Evolutionary conservation across 2,797 vertebrate species (phyloP).

Genomic region (Channallabes apus): DNA sequence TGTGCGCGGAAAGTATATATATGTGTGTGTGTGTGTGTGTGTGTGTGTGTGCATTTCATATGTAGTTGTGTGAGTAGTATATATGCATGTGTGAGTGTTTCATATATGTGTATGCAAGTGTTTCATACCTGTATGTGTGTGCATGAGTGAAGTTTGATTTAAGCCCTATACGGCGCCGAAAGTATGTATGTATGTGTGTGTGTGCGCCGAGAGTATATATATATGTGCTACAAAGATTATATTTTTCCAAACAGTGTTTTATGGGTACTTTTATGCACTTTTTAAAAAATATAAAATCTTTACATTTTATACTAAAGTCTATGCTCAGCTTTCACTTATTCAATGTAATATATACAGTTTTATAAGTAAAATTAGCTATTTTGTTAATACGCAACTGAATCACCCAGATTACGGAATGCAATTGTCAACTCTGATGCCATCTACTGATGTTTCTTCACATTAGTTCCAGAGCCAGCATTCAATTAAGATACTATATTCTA

Average conservation of each 20-base stretch:
- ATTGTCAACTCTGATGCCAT: neutral
- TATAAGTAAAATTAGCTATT: neutral
- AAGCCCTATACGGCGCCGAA: no score
- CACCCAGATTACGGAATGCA: neutral
- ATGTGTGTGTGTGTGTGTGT: no score
- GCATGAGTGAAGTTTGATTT: no score
- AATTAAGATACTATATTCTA: neutral
- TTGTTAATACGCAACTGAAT: neutral
- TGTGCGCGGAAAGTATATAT: no score
- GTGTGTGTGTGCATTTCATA: no score
- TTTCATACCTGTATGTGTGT: no score
- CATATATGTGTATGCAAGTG: no score
- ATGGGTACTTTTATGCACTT: no score
- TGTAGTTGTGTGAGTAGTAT: no score
- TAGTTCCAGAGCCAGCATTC: neutral
- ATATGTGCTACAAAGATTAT: neutral
- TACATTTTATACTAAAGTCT: neutral
- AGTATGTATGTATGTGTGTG: no score
- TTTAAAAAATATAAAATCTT: neutral
- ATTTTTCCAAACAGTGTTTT: neutral
- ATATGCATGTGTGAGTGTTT: no score
- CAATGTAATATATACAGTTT: neutral
- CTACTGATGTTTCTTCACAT: neutral
- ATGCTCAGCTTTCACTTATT: neutral
- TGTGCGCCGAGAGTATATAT: no score